phyloP scores from a whole-genome alignment of 1,140 invertebrate species.

The Diabrotica undecimpunctata region DNA sequence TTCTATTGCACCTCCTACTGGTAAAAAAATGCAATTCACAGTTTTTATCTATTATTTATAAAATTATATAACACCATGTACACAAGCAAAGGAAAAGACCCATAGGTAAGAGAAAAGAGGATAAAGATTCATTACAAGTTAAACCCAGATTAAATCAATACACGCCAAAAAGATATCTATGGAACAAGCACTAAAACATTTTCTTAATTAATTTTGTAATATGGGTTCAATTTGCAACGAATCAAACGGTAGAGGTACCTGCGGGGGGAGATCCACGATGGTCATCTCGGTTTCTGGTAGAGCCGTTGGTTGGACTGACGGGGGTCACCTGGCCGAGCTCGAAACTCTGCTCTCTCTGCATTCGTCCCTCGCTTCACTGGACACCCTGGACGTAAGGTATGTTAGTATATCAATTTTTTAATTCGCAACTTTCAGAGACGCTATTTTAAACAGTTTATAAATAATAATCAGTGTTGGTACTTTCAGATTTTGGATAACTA shows the following conservation, averaged over 20 bases:
- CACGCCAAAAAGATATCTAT: no score
- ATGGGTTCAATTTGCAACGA: no score
- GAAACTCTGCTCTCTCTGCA: slow-evolving; percentile 31
- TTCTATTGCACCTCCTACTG: no score
- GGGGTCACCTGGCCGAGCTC: slow-evolving; percentile 29
- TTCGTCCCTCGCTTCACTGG: slow-evolving; percentile 27
- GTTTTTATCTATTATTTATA: no score
- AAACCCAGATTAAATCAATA: no score
- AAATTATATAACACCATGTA: no score
- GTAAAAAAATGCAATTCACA: no score
- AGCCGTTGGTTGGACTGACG: slow-evolving; percentile 25
- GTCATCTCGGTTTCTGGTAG: slow-evolving; percentile 16
- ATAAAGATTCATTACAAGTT: no score
- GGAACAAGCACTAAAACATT: no score
- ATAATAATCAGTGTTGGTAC: not conserved
- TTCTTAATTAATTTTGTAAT: no score
- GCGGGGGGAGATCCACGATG: slow-evolving; percentile 21
- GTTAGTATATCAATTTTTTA: not conserved
- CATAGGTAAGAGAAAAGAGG: no score
- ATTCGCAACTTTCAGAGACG: not conserved
- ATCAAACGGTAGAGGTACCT: not conserved
- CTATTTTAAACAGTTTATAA: not conserved
- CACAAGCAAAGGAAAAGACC: no score
- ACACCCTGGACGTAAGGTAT: slow-evolving; percentile 21
- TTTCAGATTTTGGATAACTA: not conserved